These are phyloP conservation scores for Diplodus puntazzo DNA, from an alignment of 2,797 vertebrate species.

Conservation along the genomic window DNA sequence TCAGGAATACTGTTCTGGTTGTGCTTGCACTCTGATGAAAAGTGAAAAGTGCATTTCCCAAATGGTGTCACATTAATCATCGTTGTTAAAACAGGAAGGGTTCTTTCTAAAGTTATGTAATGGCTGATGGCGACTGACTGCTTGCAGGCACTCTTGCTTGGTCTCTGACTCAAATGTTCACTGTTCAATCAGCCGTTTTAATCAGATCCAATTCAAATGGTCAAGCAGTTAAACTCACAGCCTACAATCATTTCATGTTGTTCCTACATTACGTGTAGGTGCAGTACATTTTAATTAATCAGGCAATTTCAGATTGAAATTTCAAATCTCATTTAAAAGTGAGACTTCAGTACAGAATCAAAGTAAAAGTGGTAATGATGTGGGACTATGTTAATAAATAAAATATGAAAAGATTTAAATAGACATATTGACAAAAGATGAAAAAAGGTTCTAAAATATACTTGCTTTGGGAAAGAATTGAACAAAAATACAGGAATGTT, in stretches of 20 bases:
- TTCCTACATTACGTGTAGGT: slow-evolving; percentile 1
- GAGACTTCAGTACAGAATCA: too few species aligned
- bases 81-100: neutral
- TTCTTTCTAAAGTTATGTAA: neutral
- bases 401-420: too few species aligned
- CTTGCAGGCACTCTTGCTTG: slow-evolving; percentile 2
- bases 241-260: slow-evolving; percentile 28
- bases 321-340: too few species aligned
- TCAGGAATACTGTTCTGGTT: slow-evolving; percentile 2
- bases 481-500: too few species aligned
- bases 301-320: too few species aligned
- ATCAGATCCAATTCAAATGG: slow-evolving; percentile 35
- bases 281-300: too few species aligned
- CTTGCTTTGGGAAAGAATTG: too few species aligned
- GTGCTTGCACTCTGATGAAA: slow-evolving; percentile 15
- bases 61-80: slow-evolving; percentile 21
- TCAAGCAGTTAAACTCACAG: slow-evolving; percentile 17
- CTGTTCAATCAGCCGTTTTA: slow-evolving; percentile 28
- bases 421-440: too few species aligned
- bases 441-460: too few species aligned
- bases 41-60: slow-evolving; percentile 25
- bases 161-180: slow-evolving; percentile 1
- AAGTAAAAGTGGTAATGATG: too few species aligned
- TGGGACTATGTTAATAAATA: too few species aligned
- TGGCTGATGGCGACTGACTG: slow-evolving; percentile 1